Percentiles rank a stretch among this genome's conserved stretches.
These are phyloP conservation scores for Drosophila kepulauana DNA, from an alignment of 1,140 invertebrate species.

Conservation along the genomic window DNA sequence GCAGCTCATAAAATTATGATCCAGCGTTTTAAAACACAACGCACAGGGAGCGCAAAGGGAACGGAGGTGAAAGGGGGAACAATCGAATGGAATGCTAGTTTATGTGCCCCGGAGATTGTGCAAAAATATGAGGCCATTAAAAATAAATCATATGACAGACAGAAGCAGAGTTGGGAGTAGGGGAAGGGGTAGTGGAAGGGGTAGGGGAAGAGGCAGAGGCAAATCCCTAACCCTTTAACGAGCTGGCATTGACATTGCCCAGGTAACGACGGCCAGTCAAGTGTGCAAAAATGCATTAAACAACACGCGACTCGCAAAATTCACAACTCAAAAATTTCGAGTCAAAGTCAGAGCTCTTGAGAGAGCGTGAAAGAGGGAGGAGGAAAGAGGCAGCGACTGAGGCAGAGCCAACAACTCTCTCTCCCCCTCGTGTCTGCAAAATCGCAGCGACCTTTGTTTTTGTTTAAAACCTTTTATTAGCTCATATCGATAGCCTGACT, in stretches of 20 bases:
- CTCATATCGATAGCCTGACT: constrained; percentile 70
- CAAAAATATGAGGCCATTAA: constrained; percentile 78
- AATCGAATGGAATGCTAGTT: constrained; percentile 63
- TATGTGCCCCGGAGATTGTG: constrained; percentile 55
- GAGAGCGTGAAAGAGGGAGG: constrained; percentile 17
- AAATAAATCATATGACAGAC: constrained; percentile 75
- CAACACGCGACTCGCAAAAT: constrained; percentile 67
- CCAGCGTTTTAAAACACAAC: constrained; percentile 37
- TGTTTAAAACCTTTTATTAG: constrained; percentile 77
- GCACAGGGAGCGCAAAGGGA: constrained; percentile 7
- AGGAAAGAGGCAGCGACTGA: neutral
- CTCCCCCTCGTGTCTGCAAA: neutral
- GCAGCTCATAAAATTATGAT: constrained; percentile 80
- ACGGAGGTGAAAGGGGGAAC: constrained; percentile 39
- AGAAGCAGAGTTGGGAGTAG: neutral
- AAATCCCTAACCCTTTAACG: constrained; percentile 63
- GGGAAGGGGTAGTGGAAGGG: too few species aligned
- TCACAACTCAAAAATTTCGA: constrained; percentile 45
- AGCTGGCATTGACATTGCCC: constrained; percentile 10
- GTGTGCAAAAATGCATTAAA: constrained; percentile 82
- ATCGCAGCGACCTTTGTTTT: constrained; percentile 63
- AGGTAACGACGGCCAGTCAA: constrained; percentile 73
- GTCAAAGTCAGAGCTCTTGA: constrained; percentile 50
- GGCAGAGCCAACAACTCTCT: neutral
- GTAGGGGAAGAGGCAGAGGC: constrained; percentile 1